Evolutionary conservation across 2,888 invertebrate genomes (phyloP), one percentile per base, ranked within the genome.

Genomic region (Dastarcus helophoroides): DNA sequence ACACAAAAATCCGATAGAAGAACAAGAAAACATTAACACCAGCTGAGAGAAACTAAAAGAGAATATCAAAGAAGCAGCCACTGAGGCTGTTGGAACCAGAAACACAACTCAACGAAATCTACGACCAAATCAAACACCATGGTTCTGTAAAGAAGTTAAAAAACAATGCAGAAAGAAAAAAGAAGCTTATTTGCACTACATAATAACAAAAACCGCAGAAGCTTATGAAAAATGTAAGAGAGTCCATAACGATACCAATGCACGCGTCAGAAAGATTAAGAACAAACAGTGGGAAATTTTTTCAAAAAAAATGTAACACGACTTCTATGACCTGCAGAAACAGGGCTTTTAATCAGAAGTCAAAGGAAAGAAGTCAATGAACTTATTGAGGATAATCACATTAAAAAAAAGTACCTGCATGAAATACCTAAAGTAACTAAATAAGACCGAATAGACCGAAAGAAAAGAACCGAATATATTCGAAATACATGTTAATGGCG

Each of bases 141-240:
- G 22, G 14, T 15, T 27, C 10, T 14, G 27, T 5, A 3, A 27
- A 4, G 16, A 16, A 27, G 17, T 27, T 17, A 27, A 29, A n/a
- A 14, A 29, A 3, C 21, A 29, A 21, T 29, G 19, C 21, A 17
- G 19, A 16, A 29, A 13, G 12, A 29, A 29, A 8, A 29, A 29
- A 15, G 19, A n/a, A 22, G 29, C 22, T 21, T 3, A 14, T n/a
- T 29, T 22, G 10, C 15, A 29, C n/a, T 22, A 22, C 22, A 29
- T n/a, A 21, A 5, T 22, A 14, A 29, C 22, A 8, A 4, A 22
- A 22, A 13, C 29, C 14, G 7, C 22, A 6, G 29, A 29, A 22
- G 29, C 17, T n/a, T 13, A 22, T 6, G 10, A 29, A 21, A 21
- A 29, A 14, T 27, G 21, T 13, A 17, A 27, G n/a, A 27, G 17